phyloP scores from a whole-genome alignment of 1,140 invertebrate species.

The Nylanderia fulva region DNA sequence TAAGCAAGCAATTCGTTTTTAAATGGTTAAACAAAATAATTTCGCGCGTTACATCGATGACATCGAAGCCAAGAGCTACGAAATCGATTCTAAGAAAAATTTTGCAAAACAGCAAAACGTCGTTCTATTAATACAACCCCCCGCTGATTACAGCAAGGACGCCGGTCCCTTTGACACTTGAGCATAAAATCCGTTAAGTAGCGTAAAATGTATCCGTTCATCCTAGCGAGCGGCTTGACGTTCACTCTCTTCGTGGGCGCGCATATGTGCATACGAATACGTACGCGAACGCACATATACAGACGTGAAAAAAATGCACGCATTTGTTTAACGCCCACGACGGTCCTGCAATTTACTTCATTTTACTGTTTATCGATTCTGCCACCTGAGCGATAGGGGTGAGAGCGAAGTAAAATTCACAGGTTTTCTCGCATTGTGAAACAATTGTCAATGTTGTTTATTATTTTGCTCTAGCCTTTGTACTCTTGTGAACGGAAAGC shows the following conservation, averaged over 20 bases:
- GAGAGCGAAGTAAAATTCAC: conserved; percentile 66
- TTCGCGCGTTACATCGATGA: background rate
- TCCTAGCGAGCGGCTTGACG: conserved; percentile 69
- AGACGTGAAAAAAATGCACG: conserved; percentile 19
- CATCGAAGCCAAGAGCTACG: conserved; percentile 18
- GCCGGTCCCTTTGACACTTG: conserved; percentile 77
- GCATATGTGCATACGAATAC: background rate
- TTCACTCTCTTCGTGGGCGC: conserved; percentile 41
- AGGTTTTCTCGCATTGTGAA: conserved; percentile 56
- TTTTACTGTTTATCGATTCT: conserved; percentile 78
- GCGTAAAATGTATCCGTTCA: conserved; percentile 81
- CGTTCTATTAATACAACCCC: conserved; percentile 77
- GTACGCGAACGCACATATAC: background rate
- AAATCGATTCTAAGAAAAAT: conserved; percentile 63
- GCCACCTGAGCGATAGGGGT: conserved; percentile 77
- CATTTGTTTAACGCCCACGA: conserved; percentile 3
- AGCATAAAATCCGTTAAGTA: conserved; percentile 82
- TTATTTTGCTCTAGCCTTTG: conserved; percentile 18
- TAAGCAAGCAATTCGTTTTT: background rate
- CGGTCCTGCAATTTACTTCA: conserved; percentile 62
- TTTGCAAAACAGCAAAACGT: conserved; percentile 60
- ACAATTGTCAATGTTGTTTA: conserved; percentile 48
- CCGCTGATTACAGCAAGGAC: conserved; percentile 80
- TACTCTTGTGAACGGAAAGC: conserved; percentile 10
- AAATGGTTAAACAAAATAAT: background rate